Conservation (phyloP, 2,888 invertebrate species). For the Tipula lateralis region DNA sequence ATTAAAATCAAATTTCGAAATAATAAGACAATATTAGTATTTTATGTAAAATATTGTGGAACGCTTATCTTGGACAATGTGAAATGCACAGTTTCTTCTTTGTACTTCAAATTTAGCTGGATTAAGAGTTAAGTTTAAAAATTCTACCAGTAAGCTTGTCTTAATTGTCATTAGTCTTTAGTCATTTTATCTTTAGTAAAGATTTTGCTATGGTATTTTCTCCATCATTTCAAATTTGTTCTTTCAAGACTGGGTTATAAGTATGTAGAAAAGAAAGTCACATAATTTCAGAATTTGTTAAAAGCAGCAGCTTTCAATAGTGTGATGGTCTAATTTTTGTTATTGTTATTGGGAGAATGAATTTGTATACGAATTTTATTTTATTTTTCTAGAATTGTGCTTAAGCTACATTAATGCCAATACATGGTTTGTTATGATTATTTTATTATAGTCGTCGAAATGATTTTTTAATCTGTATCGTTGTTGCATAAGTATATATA, state of each 20-base stretch:
- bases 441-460: neutral
- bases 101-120: too few species aligned
- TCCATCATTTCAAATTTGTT: neutral
- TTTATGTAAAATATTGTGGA: neutral
- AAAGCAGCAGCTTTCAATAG: neutral
- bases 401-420: neutral
- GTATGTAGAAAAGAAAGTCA: neutral
- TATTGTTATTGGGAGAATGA: neutral
- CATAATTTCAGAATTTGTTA: neutral
- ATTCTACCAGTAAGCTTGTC: too few species aligned
- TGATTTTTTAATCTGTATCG: neutral
- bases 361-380: neutral
- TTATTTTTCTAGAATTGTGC: neutral
- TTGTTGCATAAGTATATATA: neutral
- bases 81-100: neutral
- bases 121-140: neutral
- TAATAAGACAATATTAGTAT: too few species aligned
- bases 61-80: too few species aligned
- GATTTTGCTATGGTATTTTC: neutral
- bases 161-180: too few species aligned
- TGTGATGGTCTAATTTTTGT: neutral
- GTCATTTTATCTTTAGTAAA: neutral
- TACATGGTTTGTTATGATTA: neutral
- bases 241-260: neutral
- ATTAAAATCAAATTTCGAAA: too few species aligned